Evolutionary conservation across 2,888 invertebrate genomes (phyloP), one percentile per base, ranked within the genome.

Genomic region (Hydrotaea diabolus): DNA sequence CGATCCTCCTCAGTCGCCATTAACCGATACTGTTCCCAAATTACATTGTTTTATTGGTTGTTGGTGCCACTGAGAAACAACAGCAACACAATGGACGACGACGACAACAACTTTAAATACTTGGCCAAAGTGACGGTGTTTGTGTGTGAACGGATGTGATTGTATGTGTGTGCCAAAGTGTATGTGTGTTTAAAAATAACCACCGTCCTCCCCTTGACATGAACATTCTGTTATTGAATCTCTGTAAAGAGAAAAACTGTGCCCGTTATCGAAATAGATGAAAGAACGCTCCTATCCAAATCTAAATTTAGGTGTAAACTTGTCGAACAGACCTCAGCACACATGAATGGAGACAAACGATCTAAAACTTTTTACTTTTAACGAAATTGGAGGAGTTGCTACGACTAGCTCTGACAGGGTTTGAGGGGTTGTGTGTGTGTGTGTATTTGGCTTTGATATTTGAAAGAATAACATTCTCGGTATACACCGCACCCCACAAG

Each of bases 291-390:
- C 69, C 3, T 59, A 57, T 62, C 39, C 39, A 78, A 62, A 55
- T 78, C 72, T 53, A 39, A 73, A 78, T 73, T 78, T 71, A 59
- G 78, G 72, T 64, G 64, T 73, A 73, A 77, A 78, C 46, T 73
- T 78, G 72, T 78, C 73, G 59, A 78, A 26, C 49, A 73, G 53
- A 73, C 62, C 72, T 78, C 73, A 53, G 21, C 62, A 53, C 62
- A 78, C 73, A 55, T 73, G 17, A 57, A 55, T 55, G 73, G 21
- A 19, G 19, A 31, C 55, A 73, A 76, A 53, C 64, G 11, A 64
- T 19, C 21, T 36, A 78, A 21, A 78, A 53, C 36, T 49, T 64
- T 23, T 62, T 39, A 21, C 39, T 77, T 77, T 69, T 69, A 69
- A 46, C 69, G 39, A 69, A 69, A 69, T 69, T 69, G 62, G 31